phyloP scores from a whole-genome alignment of 2,888 invertebrate species.

The Xiphydria camelus region DNA sequence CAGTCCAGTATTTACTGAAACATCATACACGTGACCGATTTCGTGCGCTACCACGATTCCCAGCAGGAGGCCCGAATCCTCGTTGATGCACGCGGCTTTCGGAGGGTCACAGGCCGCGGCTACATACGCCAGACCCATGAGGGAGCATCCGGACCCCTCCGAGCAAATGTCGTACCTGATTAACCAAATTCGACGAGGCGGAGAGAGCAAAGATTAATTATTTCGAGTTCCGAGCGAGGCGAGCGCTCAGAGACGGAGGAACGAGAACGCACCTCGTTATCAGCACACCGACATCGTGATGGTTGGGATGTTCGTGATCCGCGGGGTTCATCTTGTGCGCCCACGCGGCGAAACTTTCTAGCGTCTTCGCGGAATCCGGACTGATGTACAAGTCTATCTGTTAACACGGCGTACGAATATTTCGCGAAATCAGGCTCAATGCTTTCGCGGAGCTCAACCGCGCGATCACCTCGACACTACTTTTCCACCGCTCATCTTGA shows the following conservation, averaged over 20 bases:
- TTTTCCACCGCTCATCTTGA: no score
- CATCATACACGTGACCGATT: constrained; percentile 88
- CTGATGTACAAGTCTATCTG: constrained; percentile 60
- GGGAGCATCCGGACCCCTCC: constrained; percentile 60
- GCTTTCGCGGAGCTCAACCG: no score
- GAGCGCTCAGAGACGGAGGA: constrained; percentile 66
- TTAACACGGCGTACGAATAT: no score
- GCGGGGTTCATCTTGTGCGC: constrained; percentile 69
- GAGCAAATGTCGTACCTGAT: constrained; percentile 42
- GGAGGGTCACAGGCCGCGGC: constrained; percentile 86
- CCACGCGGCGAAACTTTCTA: constrained; percentile 70
- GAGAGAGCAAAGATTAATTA: neutral
- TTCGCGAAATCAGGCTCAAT: no score
- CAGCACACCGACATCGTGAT: constrained; percentile 84
- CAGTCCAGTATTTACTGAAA: constrained; percentile 1
- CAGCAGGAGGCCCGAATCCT: constrained; percentile 86
- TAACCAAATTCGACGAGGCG: constrained; percentile 10
- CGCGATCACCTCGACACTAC: no score
- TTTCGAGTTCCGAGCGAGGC: constrained; percentile 34
- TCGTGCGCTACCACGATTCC: constrained; percentile 91
- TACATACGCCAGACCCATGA: constrained; percentile 86
- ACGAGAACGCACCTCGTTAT: constrained; percentile 78
- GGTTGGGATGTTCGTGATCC: constrained; percentile 78
- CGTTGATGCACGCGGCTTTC: constrained; percentile 86
- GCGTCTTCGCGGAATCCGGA: constrained; percentile 62